Conservation (phyloP, 2,888 invertebrate genomes). For the Lithosia quadra region DNA sequence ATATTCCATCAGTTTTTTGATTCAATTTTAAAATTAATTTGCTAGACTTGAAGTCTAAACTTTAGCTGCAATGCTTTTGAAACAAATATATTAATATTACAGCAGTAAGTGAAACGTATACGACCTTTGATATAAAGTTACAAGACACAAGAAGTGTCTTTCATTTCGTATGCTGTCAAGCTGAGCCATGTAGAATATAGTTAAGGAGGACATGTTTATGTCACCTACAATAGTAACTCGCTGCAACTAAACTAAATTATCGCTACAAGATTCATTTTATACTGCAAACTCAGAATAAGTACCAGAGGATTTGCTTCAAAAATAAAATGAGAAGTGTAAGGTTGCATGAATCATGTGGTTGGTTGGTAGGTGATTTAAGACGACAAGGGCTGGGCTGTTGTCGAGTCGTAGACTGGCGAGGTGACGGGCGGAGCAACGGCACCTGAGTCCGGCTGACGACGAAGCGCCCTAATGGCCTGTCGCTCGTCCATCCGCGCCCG, state of each 20-base stretch:
- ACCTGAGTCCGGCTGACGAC: constrained; percentile 71
- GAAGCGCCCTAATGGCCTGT: constrained; percentile 82
- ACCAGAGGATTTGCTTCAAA: not conserved
- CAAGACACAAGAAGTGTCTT: constrained; percentile 41
- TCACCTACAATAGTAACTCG: constrained; percentile 43
- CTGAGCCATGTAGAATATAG: constrained; percentile 32
- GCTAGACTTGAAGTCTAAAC: not conserved
- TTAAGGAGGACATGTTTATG: constrained; percentile 45
- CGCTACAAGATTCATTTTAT: not conserved
- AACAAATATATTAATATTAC: constrained; percentile 30
- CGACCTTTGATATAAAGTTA: constrained; percentile 30
- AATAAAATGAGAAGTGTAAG: constrained; percentile 22
- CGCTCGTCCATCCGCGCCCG: constrained; percentile 78
- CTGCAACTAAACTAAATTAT: constrained; percentile 53
- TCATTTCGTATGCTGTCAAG: constrained; percentile 48
- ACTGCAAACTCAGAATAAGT: not conserved
- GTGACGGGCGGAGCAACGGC: constrained; percentile 57
- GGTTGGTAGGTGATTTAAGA: constrained; percentile 66
- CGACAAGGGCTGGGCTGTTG: constrained; percentile 56
- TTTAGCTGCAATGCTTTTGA: constrained; percentile 3
- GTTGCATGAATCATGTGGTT: constrained; percentile 62
- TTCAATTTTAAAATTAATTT: not conserved
- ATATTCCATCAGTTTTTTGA: too few species aligned
- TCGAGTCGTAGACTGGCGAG: constrained; percentile 43
- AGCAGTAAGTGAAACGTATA: constrained; percentile 24